A percentile compares a stretch with the other conserved stretches of the same genome.
phyloP scores from a whole-genome alignment of 2,888 invertebrate species.

The Hybos culiciformis region DNA sequence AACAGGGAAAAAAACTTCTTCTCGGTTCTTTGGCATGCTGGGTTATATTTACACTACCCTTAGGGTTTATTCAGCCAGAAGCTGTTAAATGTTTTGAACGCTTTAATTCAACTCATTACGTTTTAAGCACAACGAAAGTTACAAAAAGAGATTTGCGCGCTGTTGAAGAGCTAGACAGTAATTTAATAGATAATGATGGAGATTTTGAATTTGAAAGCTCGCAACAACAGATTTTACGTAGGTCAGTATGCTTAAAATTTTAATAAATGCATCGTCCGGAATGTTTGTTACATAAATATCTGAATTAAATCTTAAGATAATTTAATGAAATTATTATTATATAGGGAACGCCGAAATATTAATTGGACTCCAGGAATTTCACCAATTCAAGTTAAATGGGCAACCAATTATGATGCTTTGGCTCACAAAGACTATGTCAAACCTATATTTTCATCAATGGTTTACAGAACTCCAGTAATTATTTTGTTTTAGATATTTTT shows the following conservation, averaged over 20 bases:
- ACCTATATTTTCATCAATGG: slow-evolving; percentile 85
- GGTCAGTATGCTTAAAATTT: too few relatives aligned
- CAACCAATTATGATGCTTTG: slow-evolving; percentile 57
- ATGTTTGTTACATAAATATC: too few relatives aligned
- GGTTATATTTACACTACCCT: slow-evolving; percentile 91
- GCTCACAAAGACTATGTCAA: slow-evolving; percentile 66
- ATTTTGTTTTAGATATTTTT: slow-evolving; percentile 19
- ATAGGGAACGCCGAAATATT: too few relatives aligned
- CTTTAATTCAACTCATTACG: slow-evolving; percentile 49
- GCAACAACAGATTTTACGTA: slow-evolving; percentile 10
- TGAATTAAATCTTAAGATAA: too few relatives aligned
- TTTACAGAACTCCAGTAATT: slow-evolving; percentile 56
- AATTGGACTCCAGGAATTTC: too few relatives aligned
- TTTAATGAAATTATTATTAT: too few relatives aligned
- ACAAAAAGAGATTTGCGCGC: slow-evolving; percentile 36
- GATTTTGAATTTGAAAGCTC: slow-evolving; percentile 7
- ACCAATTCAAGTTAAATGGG: slow-evolving; percentile 62
- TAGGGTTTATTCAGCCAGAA: slow-evolving; percentile 90
- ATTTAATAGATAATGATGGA: slow-evolving; percentile 9
- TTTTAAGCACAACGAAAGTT: slow-evolving; percentile 38
- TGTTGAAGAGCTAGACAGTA: slow-evolving; percentile 16
- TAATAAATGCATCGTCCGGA: too few relatives aligned
- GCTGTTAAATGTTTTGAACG: slow-evolving; percentile 71
- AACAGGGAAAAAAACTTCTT: slow-evolving; percentile 74
- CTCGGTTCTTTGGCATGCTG: slow-evolving; percentile 85